Evolutionary conservation across 2,113 vertebrate genomes (phyloP).

Genomic region (Corythoichthys haematopterus): DNA sequence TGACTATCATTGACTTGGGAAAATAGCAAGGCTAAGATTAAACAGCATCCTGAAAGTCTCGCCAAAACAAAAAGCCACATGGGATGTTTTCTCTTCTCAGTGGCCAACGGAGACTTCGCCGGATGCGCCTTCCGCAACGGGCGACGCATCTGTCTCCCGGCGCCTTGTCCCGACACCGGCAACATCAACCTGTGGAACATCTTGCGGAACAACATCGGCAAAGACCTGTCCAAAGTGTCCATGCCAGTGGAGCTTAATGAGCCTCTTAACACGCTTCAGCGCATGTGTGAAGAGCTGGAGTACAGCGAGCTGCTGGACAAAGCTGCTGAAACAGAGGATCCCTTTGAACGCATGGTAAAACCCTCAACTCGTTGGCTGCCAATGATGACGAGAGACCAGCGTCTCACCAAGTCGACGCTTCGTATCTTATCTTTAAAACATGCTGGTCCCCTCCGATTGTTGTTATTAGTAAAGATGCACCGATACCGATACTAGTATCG

Average conservation of each 20-base stretch:
- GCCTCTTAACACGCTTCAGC: constrained; percentile 96
- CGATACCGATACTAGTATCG: no score
- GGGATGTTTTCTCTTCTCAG: constrained; percentile 56
- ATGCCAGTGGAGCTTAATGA: constrained; percentile 99
- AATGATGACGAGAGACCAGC: no score
- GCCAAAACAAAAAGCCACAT: not conserved
- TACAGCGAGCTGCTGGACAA: constrained; percentile 98
- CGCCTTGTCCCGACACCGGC: constrained; percentile 91
- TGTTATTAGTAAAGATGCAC: not conserved
- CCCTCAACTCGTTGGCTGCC: not conserved
- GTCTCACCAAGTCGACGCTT: not conserved
- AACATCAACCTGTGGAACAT: constrained; percentile 99
- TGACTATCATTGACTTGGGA: no score
- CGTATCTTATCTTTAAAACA: not conserved
- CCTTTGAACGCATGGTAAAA: constrained; percentile 93
- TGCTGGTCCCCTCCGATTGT: constrained; percentile 9
- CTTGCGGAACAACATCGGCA: constrained; percentile 97
- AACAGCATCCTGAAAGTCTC: not conserved
- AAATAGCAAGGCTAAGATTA: no score
- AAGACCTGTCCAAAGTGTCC: constrained; percentile 97
- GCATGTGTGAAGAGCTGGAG: constrained; percentile 96
- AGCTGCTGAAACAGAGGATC: constrained; percentile 87
- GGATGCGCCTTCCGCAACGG: constrained; percentile 91
- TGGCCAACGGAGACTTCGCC: constrained; percentile 91
- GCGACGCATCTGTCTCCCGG: constrained; percentile 86